Conservation (phyloP, 2,113 vertebrate species). For the Nanorana parkeri region DNA sequence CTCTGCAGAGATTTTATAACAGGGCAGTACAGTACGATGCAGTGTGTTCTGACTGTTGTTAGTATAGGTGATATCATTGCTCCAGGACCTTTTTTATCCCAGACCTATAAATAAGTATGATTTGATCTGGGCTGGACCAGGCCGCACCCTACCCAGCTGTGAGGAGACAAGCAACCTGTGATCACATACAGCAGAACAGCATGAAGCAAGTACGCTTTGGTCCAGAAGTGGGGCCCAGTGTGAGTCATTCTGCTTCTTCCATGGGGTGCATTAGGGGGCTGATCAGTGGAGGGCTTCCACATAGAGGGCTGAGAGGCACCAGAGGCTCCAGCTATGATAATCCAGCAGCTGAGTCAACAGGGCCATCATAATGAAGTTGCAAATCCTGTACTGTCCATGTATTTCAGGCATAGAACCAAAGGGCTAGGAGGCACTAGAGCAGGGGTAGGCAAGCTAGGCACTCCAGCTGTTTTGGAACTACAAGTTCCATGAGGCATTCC, state of each 20-base stretch:
- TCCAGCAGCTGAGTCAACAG: too few relatives aligned
- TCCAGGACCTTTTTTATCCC: background rate
- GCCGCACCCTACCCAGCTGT: constrained; percentile 4
- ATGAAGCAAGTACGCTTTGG: background rate
- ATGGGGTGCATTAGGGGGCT: background rate
- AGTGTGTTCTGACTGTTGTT: background rate
- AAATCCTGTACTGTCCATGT: too few relatives aligned
- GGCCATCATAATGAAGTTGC: too few relatives aligned
- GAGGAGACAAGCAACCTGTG: background rate
- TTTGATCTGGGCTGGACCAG: background rate
- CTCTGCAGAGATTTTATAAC: too few relatives aligned
- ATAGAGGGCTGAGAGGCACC: background rate
- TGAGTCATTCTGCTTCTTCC: background rate
- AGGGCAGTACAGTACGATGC: too few relatives aligned
- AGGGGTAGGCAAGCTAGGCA: too few relatives aligned
- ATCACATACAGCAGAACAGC: background rate
- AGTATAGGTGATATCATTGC: background rate
- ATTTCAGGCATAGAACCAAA: too few relatives aligned
- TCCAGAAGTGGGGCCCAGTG: background rate
- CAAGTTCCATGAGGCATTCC: too few relatives aligned
- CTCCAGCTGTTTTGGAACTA: too few relatives aligned
- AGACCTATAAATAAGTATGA: constrained; percentile 26
- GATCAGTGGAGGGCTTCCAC: too few relatives aligned
- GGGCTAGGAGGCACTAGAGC: too few relatives aligned
- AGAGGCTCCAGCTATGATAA: background rate